Conservation (phyloP, 1,140 invertebrate genomes). For the Neodiprion pinetum region DNA sequence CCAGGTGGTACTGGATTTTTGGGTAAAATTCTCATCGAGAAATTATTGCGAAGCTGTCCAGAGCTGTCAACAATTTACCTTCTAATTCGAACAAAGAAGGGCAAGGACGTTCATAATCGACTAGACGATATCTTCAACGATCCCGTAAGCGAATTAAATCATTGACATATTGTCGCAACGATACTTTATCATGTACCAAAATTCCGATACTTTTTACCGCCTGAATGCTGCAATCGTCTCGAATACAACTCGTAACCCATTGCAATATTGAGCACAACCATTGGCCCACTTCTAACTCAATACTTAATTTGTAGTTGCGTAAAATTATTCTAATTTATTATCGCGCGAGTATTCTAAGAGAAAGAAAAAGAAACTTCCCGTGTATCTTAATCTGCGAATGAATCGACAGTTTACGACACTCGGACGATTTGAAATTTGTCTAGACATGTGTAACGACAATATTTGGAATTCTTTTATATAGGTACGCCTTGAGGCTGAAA, state of each 20-base stretch:
- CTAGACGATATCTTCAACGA: slow-evolving; percentile 72
- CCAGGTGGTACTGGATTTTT: slow-evolving; percentile 69
- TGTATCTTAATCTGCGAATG: too few species aligned
- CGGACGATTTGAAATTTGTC: too few species aligned
- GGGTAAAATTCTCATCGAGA: slow-evolving; percentile 81
- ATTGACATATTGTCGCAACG: not conserved
- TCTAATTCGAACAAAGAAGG: slow-evolving; percentile 79
- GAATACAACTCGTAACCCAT: not conserved
- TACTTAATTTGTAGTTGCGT: too few species aligned
- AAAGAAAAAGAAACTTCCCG: too few species aligned
- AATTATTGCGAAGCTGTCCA: slow-evolving; percentile 79
- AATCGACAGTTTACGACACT: too few species aligned
- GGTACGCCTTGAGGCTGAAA: too few species aligned
- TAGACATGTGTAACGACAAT: too few species aligned
- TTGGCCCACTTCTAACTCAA: too few species aligned
- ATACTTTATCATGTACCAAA: not conserved
- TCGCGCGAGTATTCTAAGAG: too few species aligned
- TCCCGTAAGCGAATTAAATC: slow-evolving; percentile 61
- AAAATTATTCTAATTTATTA: too few species aligned
- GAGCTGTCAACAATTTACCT: slow-evolving; percentile 78
- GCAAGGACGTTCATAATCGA: slow-evolving; percentile 69
- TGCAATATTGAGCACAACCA: too few species aligned
- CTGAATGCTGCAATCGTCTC: not conserved
- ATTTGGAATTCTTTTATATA: too few species aligned
- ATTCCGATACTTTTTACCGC: not conserved